Percentiles rank a stretch among this genome's conserved stretches.
phyloP scores from a whole-genome alignment of 37 sponge, comb jelly and placozoan genomes.

The Agelas oroides region DNA sequence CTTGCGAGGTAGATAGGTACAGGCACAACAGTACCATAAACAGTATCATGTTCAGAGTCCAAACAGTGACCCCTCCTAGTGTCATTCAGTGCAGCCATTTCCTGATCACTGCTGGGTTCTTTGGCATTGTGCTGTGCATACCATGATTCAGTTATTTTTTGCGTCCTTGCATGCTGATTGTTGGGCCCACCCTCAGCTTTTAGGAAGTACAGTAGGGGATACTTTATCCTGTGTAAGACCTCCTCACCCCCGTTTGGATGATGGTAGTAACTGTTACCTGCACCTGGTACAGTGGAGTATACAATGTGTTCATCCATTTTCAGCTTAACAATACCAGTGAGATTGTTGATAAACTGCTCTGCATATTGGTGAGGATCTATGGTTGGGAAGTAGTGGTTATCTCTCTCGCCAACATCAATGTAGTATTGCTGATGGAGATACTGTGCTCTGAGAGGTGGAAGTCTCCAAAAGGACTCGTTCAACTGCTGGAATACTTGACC shows the following conservation, averaged over 20 bases:
- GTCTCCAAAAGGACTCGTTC: neutral
- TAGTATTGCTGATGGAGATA: constrained; percentile 72
- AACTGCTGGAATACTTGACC: neutral
- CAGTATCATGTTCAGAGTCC: no score
- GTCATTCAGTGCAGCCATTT: no score
- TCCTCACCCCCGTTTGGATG: neutral
- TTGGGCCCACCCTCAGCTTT: constrained; percentile 63
- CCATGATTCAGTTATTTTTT: neutral
- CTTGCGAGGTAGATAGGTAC: constrained; percentile 1
- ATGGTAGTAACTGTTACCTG: constrained; percentile 11
- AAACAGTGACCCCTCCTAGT: no score
- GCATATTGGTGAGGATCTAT: constrained; percentile 29
- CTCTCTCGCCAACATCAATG: constrained; percentile 66
- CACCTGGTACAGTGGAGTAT: constrained; percentile 34
- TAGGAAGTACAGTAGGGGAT: constrained; percentile 47
- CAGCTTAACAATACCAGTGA: constrained; percentile 40
- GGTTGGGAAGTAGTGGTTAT: constrained; percentile 38
- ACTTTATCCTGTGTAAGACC: constrained; percentile 36
- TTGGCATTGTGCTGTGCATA: neutral
- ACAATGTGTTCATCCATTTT: constrained; percentile 33
- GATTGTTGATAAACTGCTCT: constrained; percentile 23
- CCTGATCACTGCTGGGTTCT: no score
- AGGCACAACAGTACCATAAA: neutral
- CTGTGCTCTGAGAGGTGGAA: neutral
- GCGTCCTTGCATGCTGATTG: constrained; percentile 15